Evolutionary conservation across 2,113 vertebrate species (phyloP).

Genomic region (Chaetodon auriga): DNA sequence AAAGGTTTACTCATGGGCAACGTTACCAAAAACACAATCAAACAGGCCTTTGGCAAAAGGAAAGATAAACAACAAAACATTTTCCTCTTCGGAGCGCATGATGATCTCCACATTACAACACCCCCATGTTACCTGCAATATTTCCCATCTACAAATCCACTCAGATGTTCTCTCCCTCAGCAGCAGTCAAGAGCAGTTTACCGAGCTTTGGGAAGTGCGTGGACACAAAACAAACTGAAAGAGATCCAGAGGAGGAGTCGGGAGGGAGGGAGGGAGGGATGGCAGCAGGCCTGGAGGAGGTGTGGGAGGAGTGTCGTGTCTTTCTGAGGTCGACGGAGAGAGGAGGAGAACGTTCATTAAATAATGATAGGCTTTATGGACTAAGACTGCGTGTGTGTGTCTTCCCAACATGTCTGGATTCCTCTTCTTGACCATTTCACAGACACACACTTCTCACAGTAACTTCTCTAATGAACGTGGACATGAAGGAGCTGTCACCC

Average conservation of each 20-base stretch:
- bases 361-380: constrained; percentile 33
- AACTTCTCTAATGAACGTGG: constrained; percentile 57
- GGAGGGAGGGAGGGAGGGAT: neutral
- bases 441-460: neutral
- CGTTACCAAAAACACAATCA: no score
- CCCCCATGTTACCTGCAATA: constrained; percentile 1
- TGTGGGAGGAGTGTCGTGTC: constrained; percentile 30
- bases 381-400: constrained; percentile 19
- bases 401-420: constrained; percentile 12
- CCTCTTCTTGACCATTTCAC: constrained; percentile 23
- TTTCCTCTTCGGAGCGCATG: constrained; percentile 12
- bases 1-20: neutral
- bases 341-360: constrained; percentile 28
- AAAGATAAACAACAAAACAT: neutral
- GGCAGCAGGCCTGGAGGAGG: constrained; percentile 10
- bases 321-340: constrained; percentile 12
- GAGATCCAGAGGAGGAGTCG: neutral
- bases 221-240: neutral
- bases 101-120: neutral
- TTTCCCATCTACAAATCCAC: neutral
- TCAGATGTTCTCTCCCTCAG: neutral
- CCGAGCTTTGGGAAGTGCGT: neutral
- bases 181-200: no score
- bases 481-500: constrained; percentile 62
- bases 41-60: no score